A percentile compares a stretch with the other conserved stretches of the same genome.
Conservation (phyloP, 2,888 invertebrate species). For the Cantharis nigra region DNA sequence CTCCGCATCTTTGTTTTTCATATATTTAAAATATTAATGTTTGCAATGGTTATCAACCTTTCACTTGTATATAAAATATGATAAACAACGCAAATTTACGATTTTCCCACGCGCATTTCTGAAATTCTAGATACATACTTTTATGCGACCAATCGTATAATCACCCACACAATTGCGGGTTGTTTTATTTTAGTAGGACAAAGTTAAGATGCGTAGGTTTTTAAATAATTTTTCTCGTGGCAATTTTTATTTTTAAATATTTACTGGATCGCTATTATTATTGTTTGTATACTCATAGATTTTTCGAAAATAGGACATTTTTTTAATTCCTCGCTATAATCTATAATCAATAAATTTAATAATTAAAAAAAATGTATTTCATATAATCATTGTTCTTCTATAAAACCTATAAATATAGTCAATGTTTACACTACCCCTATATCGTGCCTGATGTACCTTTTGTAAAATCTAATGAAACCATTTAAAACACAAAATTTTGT, state of each 20-base stretch:
- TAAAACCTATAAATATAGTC: too few species aligned
- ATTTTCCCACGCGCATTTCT: constrained; percentile 38
- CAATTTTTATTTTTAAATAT: background rate
- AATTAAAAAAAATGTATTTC: too few species aligned
- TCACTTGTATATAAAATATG: constrained; percentile 33
- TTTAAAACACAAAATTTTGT: too few species aligned
- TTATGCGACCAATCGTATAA: constrained; percentile 12
- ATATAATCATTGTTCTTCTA: too few species aligned
- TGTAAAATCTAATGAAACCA: too few species aligned
- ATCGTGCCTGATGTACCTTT: too few species aligned
- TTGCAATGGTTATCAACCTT: constrained; percentile 34
- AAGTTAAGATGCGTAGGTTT: constrained; percentile 25
- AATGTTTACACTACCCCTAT: too few species aligned
- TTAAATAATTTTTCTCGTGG: constrained; percentile 17
- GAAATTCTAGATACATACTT: constrained; percentile 30
- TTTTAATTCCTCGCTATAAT: background rate
- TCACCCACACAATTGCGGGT: constrained; percentile 18
- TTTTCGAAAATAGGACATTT: background rate
- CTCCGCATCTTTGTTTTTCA: background rate
- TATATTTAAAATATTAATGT: constrained; percentile 17
- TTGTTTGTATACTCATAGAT: background rate
- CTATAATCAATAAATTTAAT: too few species aligned
- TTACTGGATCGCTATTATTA: background rate
- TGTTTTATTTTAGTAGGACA: constrained; percentile 24
- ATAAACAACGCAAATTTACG: constrained; percentile 28